Base-by-base conservation (phyloP, 2,888 invertebrate genomes). In the Lithophane semibrunnea region DNA sequence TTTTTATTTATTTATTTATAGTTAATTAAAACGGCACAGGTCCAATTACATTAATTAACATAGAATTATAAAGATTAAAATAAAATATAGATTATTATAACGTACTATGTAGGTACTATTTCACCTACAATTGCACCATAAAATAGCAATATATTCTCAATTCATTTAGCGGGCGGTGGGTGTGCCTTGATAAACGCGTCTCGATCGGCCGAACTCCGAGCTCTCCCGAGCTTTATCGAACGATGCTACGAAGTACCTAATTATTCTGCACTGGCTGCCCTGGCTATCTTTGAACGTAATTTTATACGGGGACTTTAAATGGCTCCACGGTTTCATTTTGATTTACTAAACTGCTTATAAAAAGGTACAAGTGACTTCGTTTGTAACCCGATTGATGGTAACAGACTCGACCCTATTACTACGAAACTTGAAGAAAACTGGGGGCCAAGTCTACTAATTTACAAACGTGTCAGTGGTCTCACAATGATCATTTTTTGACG, bases 151-250 rank as follows among this genome's bases (percentile, higher is more conserved):
- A 75, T 58, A 72, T 49, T 71, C 58, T 67, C 74, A 79, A 78
- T 83, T 63, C 29, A 71, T 78, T 78, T 67, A 75, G n/a, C 47
- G 63, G 49, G 37, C 13, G 52, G 68, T 61, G 73, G 85, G 80
- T 60, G 76, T 64, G 83, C 49, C 80, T 65, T 68, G 44, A 52
- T 68, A 56, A 61, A 42, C 66, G n/a, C 18, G 63, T 47, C 63
- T 29, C 80, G 76, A 75, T 63, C 58, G 78, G 56, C 44, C 16
- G 70, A 18, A 47, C 58, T n/a, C 67, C 85, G 84, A 80, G 24
- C 64, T 73, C 47, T 63, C 84, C 85, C 91, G 90, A 89, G 86
- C 85, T 66, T 86, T 85, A 89, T 90, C 87, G 90, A 91, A 88
- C 86, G 73, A 44, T 29, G 29, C 61, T 52, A 24, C 75, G 68